Percentiles rank a stretch among this genome's conserved stretches.
phyloP scores from a whole-genome alignment of 1,140 invertebrate genomes.

The Nasonia vitripennis region DNA sequence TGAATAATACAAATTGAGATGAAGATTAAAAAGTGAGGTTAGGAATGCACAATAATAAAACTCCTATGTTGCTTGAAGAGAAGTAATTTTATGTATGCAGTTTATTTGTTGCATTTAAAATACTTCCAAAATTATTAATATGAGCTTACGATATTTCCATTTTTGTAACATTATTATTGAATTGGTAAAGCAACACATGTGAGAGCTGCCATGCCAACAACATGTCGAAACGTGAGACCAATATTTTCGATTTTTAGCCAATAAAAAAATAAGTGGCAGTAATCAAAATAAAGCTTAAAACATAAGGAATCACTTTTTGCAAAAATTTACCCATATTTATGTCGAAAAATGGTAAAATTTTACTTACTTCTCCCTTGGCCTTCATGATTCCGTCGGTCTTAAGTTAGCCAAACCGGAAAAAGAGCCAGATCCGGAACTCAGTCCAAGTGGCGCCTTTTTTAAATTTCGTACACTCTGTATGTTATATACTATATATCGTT shows the following conservation, averaged over 20 bases:
- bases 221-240: background rate
- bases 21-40: conserved; percentile 13
- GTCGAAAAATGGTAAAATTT: conserved; percentile 2
- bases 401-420: conserved; percentile 41
- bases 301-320: background rate
- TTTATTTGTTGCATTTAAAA: background rate
- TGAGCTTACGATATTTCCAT: background rate
- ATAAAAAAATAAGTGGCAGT: background rate
- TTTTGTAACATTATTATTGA: background rate
- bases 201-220: conserved; percentile 21
- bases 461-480: background rate
- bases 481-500: too few species aligned
- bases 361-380: conserved; percentile 52
- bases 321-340: background rate
- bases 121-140: background rate
- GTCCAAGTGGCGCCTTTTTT: conserved; percentile 1
- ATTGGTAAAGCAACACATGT: conserved; percentile 31
- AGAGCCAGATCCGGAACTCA: conserved; percentile 24
- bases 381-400: conserved; percentile 44
- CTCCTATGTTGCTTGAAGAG: background rate
- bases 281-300: conserved; percentile 17
- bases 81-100: background rate
- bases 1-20: background rate
- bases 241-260: background rate
- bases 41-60: conserved; percentile 5